These are phyloP conservation scores for Tortricodes alternella DNA, from an alignment of 2,888 invertebrate species.

Conservation along the genomic window DNA sequence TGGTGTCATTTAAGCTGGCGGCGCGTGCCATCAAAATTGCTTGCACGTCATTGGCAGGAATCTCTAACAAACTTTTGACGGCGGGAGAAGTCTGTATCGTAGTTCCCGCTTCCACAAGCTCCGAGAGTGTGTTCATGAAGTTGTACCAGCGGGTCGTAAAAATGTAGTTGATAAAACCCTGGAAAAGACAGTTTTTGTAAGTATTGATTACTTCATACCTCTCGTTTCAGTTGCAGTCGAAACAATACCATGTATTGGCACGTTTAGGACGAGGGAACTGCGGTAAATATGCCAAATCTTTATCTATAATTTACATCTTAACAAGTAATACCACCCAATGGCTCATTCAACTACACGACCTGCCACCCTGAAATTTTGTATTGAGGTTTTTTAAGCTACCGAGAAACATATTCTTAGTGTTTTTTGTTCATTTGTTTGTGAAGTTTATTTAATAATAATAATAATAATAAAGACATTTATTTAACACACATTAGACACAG, in stretches of 20 bases:
- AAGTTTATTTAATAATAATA: too few species aligned
- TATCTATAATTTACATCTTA: too few species aligned
- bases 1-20: constrained; percentile 1
- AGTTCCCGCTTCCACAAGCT: constrained; percentile 39
- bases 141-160: constrained; percentile 48
- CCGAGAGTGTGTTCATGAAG: constrained; percentile 41
- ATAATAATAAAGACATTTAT: too few species aligned
- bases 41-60: constrained; percentile 37
- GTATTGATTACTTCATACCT: neutral
- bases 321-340: too few species aligned
- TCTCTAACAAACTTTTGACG: constrained; percentile 39
- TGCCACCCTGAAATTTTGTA: too few species aligned
- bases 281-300: neutral
- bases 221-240: neutral
- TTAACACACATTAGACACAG: too few species aligned
- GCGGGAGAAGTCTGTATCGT: constrained; percentile 43
- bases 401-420: too few species aligned
- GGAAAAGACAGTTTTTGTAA: constrained; percentile 34
- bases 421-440: too few species aligned
- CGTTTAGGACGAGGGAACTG: neutral
- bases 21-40: neutral
- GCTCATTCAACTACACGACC: too few species aligned
- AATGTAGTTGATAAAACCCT: constrained; percentile 55
- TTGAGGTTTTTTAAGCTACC: too few species aligned
- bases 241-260: neutral